Evolutionary conservation across 2,888 invertebrate genomes (phyloP), one percentile per base, ranked within the genome.

Genomic region (Leucoma salicis): DNA sequence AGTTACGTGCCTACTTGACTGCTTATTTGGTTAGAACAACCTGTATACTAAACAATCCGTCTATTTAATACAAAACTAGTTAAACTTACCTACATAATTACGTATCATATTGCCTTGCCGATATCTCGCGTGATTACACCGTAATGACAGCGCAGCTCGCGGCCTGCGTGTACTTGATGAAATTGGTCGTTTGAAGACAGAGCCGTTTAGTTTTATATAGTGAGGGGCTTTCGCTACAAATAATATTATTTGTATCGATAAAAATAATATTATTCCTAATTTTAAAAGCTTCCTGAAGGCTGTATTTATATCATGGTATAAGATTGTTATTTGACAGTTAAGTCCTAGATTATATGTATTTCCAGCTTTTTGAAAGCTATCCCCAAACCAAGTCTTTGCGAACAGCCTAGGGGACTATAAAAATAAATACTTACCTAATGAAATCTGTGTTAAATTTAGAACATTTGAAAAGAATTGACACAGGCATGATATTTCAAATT

Each of bases 81-180:
- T 43, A 38, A n/a, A n/a, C n/a, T n/a, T n/a, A n/a, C n/a, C n/a
- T 31, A 27, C 13, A 31, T 38, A 27, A 42, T 42, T 42, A 34
- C 15, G 14, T 28, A 14, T 15, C 32, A 14, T 29, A 42, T 42
- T 38, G 37, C 16, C 31, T 21, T 35, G 34, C 38, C 24, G 34
- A 43, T 43, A 38, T 39, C 35, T 31, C 39, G 35, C 31, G 35
- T 43, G 43, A 43, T 43, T 43, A 38, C 42, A 24, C 13, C 29
- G 38, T 43, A 43, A 43, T 43, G 34, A 43, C 29, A 31, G 29
- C 29, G 37, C 24, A 31, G 29, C 29, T 16, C 14, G 39, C 27
- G 12, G 31, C 12, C 13, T 13, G 12, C 39, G 28, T 42, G 31
- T 39, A 31, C 16, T 43, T 39, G 43, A 43, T 43, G 43, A 43